Conservation (phyloP, 2,888 invertebrate species). For the Venusia cambrica region DNA sequence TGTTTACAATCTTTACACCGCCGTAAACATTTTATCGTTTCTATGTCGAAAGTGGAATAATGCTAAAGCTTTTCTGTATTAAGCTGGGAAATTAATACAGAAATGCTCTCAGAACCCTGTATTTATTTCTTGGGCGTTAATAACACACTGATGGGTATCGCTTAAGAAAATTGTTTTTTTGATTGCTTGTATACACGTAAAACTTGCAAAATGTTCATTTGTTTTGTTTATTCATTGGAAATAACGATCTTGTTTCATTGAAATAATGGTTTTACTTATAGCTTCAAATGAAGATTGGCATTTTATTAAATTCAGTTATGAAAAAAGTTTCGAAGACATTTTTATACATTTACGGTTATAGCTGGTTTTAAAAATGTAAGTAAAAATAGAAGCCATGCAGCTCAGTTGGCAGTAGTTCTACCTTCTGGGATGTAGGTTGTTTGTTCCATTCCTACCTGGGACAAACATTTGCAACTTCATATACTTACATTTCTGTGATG, state of each 20-base stretch:
- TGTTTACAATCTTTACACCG: too few species aligned
- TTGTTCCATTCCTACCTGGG: too few species aligned
- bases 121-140: constrained; percentile 44
- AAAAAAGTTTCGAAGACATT: too few species aligned
- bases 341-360: too few species aligned
- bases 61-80: neutral
- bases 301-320: too few species aligned
- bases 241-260: neutral
- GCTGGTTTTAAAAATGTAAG: too few species aligned
- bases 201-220: constrained; percentile 9
- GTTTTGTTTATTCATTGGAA: constrained; percentile 6
- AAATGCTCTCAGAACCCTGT: constrained; percentile 19
- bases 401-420: too few species aligned
- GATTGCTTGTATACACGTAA: constrained; percentile 56
- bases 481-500: too few species aligned
- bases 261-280: neutral
- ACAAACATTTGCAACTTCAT: too few species aligned
- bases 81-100: constrained; percentile 18
- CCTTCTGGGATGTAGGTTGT: too few species aligned
- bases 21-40: neutral
- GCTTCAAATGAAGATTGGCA: too few species aligned
- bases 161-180: constrained; percentile 56
- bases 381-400: too few species aligned
- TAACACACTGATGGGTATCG: constrained; percentile 48
- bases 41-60: neutral